Conservation (phyloP, 2,797 vertebrate species). For the Hozukius guyotensis region DNA sequence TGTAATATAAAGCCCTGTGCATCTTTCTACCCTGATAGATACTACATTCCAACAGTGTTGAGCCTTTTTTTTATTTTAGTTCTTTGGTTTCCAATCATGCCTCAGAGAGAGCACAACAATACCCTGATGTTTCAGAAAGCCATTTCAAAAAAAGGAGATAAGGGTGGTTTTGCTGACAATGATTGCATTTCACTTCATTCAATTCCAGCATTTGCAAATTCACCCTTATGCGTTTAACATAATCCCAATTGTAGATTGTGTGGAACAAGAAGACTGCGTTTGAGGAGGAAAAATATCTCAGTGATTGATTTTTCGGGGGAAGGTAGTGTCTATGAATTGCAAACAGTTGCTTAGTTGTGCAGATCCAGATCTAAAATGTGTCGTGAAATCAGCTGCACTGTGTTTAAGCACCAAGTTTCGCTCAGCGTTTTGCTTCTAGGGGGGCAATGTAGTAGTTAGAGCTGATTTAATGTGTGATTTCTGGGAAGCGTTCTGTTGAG, state of each 20-base stretch:
- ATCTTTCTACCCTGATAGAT: slow-evolving; percentile 2
- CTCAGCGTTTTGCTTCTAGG: neutral
- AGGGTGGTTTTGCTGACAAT: slow-evolving; percentile 23
- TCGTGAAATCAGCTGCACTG: slow-evolving; percentile 26
- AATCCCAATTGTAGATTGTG: slow-evolving; percentile 8
- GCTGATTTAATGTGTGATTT: slow-evolving; percentile 40
- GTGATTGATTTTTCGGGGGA: slow-evolving; percentile 13
- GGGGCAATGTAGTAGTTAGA: slow-evolving; percentile 5
- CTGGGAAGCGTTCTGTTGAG: neutral
- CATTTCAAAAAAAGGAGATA: slow-evolving; percentile 27
- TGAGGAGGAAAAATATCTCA: neutral
- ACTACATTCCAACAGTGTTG: neutral
- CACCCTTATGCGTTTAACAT: slow-evolving; percentile 20
- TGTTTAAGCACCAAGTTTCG: slow-evolving; percentile 13
- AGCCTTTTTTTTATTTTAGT: neutral
- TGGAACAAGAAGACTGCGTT: neutral
- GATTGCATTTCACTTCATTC: slow-evolving; percentile 33
- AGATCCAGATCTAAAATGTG: slow-evolving; percentile 17
- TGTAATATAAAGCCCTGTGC: slow-evolving; percentile 21
- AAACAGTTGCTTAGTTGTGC: slow-evolving; percentile 22
- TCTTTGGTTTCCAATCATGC: slow-evolving; percentile 13
- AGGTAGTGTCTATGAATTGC: slow-evolving; percentile 31
- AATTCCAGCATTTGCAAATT: slow-evolving; percentile 28
- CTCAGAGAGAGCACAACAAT: slow-evolving; percentile 2
- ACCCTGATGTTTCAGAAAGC: slow-evolving; percentile 13